These are phyloP conservation scores for Mustela lutreola DNA, from an alignment of 2,113 vertebrate species.

Conservation along the genomic window DNA sequence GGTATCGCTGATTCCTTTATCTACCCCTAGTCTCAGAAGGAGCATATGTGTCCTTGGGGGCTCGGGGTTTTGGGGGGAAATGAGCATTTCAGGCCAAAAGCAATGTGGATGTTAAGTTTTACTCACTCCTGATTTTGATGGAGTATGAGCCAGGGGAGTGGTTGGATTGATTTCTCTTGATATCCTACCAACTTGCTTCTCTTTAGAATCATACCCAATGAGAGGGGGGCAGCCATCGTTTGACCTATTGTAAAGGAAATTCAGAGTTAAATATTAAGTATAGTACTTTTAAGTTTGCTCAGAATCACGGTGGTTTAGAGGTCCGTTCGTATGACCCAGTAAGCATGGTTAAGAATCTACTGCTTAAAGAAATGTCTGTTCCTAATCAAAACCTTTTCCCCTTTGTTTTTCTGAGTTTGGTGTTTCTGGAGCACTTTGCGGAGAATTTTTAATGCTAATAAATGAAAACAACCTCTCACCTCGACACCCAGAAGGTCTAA, in stretches of 20 bases:
- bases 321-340: not conserved
- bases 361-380: not conserved
- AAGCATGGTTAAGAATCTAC: not conserved
- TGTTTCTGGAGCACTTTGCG: not conserved
- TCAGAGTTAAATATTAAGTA: not conserved
- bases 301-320: not conserved
- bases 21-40: not conserved
- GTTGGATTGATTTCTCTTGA: not conserved
- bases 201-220: not conserved
- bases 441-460: not conserved
- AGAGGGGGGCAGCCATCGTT: not conserved
- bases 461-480: constrained; percentile 15
- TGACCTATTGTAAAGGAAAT: not conserved
- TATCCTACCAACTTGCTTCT: not conserved
- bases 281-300: not conserved
- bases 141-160: not conserved
- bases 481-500: not conserved
- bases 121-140: not conserved
- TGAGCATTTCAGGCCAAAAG: not conserved
- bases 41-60: not conserved
- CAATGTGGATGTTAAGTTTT: not conserved
- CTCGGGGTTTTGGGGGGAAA: not conserved
- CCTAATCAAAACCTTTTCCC: not conserved
- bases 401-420: not conserved
- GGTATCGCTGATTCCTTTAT: not conserved